A percentile compares a stretch with the other conserved stretches of the same genome.
Evolutionary conservation across 64 coral and sea anemone genomes (phyloP).

Genomic region (Stichodactyla mertensii): DNA sequence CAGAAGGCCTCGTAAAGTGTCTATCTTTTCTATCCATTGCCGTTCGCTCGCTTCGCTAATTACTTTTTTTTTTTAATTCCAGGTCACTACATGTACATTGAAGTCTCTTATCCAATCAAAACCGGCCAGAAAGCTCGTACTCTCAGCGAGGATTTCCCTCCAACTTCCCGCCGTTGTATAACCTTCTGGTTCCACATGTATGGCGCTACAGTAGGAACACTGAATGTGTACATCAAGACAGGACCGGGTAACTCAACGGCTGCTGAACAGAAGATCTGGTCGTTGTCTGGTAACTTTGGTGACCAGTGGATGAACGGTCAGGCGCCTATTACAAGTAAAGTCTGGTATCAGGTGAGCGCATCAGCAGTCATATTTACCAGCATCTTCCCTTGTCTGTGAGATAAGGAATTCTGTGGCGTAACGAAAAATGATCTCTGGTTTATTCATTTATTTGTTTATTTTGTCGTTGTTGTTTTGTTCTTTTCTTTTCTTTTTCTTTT

Average conservation of each 20-base stretch:
- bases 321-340: slow-evolving; percentile 60
- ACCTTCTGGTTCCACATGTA: slow-evolving; percentile 98
- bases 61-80: background rate
- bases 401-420: too few relatives aligned
- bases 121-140: slow-evolving; percentile 86
- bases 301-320: slow-evolving; percentile 90
- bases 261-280: slow-evolving; percentile 65
- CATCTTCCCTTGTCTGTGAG: too few relatives aligned
- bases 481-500: background rate
- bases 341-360: slow-evolving; percentile 55
- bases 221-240: slow-evolving; percentile 81
- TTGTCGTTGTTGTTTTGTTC: background rate
- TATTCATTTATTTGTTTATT: too few relatives aligned
- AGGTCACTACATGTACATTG: slow-evolving; percentile 97
- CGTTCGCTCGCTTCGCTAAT: background rate
- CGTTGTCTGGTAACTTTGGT: slow-evolving; percentile 91
- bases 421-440: too few relatives aligned
- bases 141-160: slow-evolving; percentile 77
- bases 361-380: background rate
- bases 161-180: slow-evolving; percentile 64
- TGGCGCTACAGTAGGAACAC: slow-evolving; percentile 70
- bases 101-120: slow-evolving; percentile 72
- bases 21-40: background rate
- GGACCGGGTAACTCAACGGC: slow-evolving; percentile 60
- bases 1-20: too few relatives aligned